Conservation (phyloP, 2,797 vertebrate genomes). For the Betta splendens region DNA sequence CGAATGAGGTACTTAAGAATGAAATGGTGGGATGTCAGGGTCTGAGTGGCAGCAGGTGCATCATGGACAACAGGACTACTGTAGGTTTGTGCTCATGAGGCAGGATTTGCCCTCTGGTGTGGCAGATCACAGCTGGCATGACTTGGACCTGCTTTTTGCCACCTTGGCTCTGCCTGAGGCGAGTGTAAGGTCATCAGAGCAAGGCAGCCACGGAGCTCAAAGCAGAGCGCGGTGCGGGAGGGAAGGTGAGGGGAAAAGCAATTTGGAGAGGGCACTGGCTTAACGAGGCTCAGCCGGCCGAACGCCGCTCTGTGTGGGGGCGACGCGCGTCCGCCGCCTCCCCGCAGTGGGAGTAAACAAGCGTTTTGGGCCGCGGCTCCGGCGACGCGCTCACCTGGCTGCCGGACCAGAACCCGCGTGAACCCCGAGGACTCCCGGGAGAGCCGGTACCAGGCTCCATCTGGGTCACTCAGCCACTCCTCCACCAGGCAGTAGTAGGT, state of each 20-base stretch:
- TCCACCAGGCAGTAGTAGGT: constrained; percentile 98
- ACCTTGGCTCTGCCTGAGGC: constrained; percentile 54
- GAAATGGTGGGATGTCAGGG: constrained; percentile 30
- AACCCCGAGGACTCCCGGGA: constrained; percentile 90
- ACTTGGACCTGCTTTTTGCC: constrained; percentile 30
- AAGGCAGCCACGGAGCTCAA: constrained; percentile 25
- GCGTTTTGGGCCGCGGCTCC: constrained; percentile 5
- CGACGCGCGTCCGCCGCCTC: constrained; percentile 34
- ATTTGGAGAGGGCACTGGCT: constrained; percentile 1
- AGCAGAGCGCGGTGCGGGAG: constrained; percentile 12
- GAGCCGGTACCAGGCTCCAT: constrained; percentile 93
- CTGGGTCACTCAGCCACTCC: constrained; percentile 95
- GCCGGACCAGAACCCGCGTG: constrained; percentile 88
- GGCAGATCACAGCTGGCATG: constrained; percentile 36
- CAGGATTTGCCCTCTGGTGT: constrained; percentile 17
- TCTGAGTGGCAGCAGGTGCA: constrained; percentile 28
- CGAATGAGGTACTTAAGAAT: constrained; percentile 18
- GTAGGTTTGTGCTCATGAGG: constrained; percentile 18
- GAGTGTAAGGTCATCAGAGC: constrained; percentile 52
- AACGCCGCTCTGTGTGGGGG: constrained; percentile 17
- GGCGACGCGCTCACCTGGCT: constrained; percentile 85
- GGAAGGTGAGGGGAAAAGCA: background rate
- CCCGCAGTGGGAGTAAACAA: constrained; percentile 23
- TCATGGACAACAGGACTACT: constrained; percentile 36
- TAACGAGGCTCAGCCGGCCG: constrained; percentile 30